phyloP scores from a whole-genome alignment of 2,888 invertebrate species.

The Pandemis cinnamomeana region DNA sequence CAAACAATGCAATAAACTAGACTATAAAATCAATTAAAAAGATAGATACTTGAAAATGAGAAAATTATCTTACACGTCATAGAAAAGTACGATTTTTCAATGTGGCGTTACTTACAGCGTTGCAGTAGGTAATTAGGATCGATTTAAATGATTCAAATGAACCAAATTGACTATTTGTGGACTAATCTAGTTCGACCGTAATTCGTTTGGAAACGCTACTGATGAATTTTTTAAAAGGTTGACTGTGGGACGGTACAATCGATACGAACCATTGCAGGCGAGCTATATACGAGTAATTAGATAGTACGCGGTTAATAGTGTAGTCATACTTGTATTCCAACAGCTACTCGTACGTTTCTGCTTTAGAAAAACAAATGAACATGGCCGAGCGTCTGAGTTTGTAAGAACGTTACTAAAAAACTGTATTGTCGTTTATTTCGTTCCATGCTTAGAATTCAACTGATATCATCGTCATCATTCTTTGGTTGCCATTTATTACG shows the following conservation, averaged over 20 bases:
- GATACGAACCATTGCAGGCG: conserved; percentile 69
- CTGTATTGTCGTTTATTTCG: neutral
- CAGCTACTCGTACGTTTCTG: neutral
- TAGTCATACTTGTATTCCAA: neutral
- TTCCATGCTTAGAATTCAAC: neutral
- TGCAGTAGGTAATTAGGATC: neutral
- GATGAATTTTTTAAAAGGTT: conserved; percentile 80
- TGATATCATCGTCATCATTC: neutral
- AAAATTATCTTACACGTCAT: neutral
- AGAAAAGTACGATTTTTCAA: neutral
- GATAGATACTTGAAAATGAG: neutral
- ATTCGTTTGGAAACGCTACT: conserved; percentile 61
- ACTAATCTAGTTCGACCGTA: conserved; percentile 13
- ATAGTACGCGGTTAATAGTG: conserved; percentile 2
- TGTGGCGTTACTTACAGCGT: neutral
- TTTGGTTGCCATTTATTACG: neutral
- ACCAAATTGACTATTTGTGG: conserved; percentile 7
- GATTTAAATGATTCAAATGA: neutral
- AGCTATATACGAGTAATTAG: conserved; percentile 51
- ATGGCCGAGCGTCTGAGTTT: neutral
- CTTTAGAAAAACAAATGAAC: neutral
- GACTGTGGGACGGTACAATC: conserved; percentile 80
- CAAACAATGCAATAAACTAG: neutral
- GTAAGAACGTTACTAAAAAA: neutral
- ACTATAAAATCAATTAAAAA: neutral